Conservation (phyloP, 2,888 invertebrate genomes). For the Cheilosia pagana region DNA sequence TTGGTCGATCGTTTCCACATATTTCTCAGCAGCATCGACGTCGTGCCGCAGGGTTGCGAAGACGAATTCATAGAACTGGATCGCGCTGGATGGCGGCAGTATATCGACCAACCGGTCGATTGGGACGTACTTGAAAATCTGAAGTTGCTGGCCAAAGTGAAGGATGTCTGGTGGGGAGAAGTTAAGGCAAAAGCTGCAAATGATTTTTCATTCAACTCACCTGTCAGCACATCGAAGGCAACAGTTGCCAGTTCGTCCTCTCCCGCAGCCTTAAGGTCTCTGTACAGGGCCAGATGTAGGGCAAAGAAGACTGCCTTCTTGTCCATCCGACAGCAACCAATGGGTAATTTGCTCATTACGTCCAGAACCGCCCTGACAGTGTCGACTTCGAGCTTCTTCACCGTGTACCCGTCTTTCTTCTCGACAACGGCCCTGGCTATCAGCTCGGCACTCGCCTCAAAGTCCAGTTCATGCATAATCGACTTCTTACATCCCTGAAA, state of each 20-base stretch:
- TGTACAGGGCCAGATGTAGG: constrained; percentile 78
- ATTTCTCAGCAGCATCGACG: constrained; percentile 77
- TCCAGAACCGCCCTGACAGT: constrained; percentile 74
- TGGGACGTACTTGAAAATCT: constrained; percentile 79
- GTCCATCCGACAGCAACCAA: constrained; percentile 77
- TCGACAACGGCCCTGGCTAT: constrained; percentile 40
- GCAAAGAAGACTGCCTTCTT: constrained; percentile 79
- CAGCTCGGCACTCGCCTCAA: constrained; percentile 62
- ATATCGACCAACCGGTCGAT: constrained; percentile 77
- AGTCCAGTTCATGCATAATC: constrained; percentile 73
- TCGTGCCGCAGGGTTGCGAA: constrained; percentile 78
- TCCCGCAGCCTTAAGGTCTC: constrained; percentile 78
- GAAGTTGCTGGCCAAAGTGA: constrained; percentile 80
- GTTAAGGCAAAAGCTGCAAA: constrained; percentile 16
- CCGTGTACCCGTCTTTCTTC: constrained; percentile 42
- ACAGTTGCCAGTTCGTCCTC: constrained; percentile 69
- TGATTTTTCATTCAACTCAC: constrained; percentile 61
- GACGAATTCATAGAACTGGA: constrained; percentile 79
- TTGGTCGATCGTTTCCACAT: constrained; percentile 76
- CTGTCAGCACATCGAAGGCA: constrained; percentile 76
- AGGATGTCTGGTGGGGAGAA: constrained; percentile 78
- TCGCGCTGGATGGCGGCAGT: constrained; percentile 77
- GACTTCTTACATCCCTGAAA: constrained; percentile 76
- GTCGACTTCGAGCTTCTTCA: constrained; percentile 76
- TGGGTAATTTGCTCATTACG: constrained; percentile 77